Conservation (phyloP, 2,113 vertebrate species). For the Istiophorus platypterus region DNA sequence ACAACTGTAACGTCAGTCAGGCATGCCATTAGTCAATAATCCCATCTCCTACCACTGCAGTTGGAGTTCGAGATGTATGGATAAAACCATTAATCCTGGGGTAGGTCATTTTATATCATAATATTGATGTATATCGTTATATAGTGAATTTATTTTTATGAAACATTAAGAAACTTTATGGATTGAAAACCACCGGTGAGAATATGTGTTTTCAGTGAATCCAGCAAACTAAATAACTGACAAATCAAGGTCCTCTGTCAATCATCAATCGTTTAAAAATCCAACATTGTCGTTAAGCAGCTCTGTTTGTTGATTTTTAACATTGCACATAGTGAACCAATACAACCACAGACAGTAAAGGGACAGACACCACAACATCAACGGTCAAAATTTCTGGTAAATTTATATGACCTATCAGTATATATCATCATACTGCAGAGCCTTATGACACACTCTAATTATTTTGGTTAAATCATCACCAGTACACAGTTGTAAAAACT, state of each 20-base stretch:
- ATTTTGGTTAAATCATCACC: no score
- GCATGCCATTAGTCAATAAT: background rate
- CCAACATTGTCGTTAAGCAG: background rate
- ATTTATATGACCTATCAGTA: no score
- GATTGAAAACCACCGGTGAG: background rate
- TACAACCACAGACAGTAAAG: background rate
- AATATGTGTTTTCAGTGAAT: no score
- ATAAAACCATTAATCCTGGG: background rate
- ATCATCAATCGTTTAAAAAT: background rate
- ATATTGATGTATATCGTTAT: background rate
- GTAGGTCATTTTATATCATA: background rate
- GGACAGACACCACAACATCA: no score
- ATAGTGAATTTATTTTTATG: background rate
- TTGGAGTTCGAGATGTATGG: background rate
- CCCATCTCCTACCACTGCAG: background rate
- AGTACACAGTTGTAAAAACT: no score
- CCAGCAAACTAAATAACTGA: background rate
- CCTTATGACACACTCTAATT: no score
- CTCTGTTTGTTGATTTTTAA: no score
- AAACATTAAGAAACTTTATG: background rate
- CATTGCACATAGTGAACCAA: background rate
- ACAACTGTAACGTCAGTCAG: constrained; percentile 13
- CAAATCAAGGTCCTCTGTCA: background rate
- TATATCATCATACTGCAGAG: no score
- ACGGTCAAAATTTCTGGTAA: no score